phyloP scores from a whole-genome alignment of 1,140 invertebrate species.

The Sarcophaga bullata region DNA sequence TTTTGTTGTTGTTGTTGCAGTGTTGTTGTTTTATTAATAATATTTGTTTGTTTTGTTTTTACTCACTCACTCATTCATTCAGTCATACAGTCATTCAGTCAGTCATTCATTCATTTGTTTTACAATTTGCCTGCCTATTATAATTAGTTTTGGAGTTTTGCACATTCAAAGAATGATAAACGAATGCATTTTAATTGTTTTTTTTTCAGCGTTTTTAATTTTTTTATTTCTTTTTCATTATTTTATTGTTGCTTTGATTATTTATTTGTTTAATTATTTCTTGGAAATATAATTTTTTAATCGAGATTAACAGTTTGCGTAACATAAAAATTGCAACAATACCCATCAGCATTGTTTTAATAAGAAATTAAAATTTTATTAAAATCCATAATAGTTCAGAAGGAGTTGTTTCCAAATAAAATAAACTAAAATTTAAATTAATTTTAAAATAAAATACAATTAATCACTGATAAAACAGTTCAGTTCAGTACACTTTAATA shows the following conservation, averaged over 20 bases:
- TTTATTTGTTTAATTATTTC: slow-evolving; percentile 1
- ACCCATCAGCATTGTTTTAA: background rate
- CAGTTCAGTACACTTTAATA: too few relatives aligned
- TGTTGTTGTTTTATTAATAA: background rate
- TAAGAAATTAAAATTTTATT: background rate
- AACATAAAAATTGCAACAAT: background rate
- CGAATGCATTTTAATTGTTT: background rate
- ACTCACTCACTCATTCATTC: too few relatives aligned
- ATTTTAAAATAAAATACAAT: too few relatives aligned
- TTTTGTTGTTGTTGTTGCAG: background rate
- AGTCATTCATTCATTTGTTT: background rate
- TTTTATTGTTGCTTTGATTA: background rate
- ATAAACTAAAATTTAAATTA: too few relatives aligned
- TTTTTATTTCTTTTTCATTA: too few relatives aligned
- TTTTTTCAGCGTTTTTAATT: too few relatives aligned
- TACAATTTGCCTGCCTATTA: slow-evolving; percentile 5
- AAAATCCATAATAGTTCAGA: too few relatives aligned
- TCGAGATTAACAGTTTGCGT: background rate
- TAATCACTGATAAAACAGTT: too few relatives aligned
- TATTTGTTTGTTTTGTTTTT: slow-evolving; percentile 10
- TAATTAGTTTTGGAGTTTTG: slow-evolving; percentile 26
- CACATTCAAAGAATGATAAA: slow-evolving; percentile 17
- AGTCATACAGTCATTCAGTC: too few relatives aligned
- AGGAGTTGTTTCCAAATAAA: too few relatives aligned
- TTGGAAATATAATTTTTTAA: background rate